Evolutionary conservation across 2,113 vertebrate genomes (phyloP).

Genomic region (Connochaetes taurinus): DNA sequence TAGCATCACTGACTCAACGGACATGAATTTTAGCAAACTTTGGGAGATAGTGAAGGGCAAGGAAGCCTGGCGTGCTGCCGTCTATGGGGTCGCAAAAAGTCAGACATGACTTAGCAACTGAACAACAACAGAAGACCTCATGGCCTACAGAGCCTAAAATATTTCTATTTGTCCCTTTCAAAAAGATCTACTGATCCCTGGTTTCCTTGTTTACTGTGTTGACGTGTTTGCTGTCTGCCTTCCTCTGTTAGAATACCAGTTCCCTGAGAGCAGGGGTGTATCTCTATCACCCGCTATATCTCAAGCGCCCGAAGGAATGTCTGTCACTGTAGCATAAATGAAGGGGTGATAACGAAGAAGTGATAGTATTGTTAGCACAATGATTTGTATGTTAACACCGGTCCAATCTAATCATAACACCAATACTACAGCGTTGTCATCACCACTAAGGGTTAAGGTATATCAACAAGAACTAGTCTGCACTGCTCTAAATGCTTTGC

Average conservation of each 20-base stretch:
- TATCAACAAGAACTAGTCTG: not conserved
- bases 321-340: not conserved
- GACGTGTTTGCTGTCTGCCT: not conserved
- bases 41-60: not conserved
- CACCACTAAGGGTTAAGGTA: not conserved
- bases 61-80: not conserved
- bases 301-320: not conserved
- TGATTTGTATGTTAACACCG: not conserved
- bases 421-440: fast-evolving
- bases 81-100: not conserved
- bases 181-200: not conserved
- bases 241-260: not conserved
- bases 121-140: not conserved
- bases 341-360: not conserved
- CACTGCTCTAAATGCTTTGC: not conserved
- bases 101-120: not conserved
- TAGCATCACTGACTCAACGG: not conserved
- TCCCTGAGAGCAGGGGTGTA: not conserved
- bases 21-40: not conserved
- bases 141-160: not conserved
- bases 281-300: not conserved
- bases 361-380: not conserved
- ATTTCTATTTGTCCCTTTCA: not conserved
- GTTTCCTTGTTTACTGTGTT: not conserved
- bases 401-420: not conserved